These are phyloP conservation scores for Fragum sueziense DNA, from an alignment of 2,888 invertebrate genomes.

Conservation along the genomic window DNA sequence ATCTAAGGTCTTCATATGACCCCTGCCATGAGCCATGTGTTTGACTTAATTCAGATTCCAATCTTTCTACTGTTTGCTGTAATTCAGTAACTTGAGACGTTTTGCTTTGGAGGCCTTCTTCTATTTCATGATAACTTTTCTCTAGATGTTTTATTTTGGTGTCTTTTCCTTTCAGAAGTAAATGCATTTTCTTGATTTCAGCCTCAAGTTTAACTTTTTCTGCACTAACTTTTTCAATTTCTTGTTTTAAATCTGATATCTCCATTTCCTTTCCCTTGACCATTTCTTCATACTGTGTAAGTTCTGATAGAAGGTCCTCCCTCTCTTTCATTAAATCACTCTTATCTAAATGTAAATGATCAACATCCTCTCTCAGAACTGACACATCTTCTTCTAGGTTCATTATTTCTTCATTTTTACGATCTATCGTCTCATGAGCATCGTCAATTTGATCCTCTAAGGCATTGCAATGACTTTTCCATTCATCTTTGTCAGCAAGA, in stretches of 20 bases:
- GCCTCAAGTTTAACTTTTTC: slow-evolving; percentile 51
- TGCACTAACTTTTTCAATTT: slow-evolving; percentile 41
- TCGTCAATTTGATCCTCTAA: slow-evolving; percentile 56
- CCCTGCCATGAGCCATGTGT: neutral
- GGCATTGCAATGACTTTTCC: slow-evolving; percentile 50
- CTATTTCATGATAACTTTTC: slow-evolving; percentile 42
- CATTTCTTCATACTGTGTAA: slow-evolving; percentile 46
- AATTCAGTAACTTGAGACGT: slow-evolving; percentile 25
- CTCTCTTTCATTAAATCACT: slow-evolving; percentile 45
- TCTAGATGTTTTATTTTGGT: slow-evolving; percentile 64
- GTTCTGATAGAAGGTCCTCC: slow-evolving; percentile 48
- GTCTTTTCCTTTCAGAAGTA: slow-evolving; percentile 65
- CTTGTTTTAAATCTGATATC: slow-evolving; percentile 47
- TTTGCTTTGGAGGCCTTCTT: slow-evolving; percentile 43
- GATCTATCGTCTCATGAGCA: slow-evolving; percentile 55
- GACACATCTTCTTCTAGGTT: slow-evolving; percentile 54
- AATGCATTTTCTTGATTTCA: slow-evolving; percentile 59
- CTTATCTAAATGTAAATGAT: slow-evolving; percentile 19
- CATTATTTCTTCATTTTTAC: slow-evolving; percentile 55
- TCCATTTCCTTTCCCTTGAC: slow-evolving; percentile 47
- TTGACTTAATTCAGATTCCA: slow-evolving; percentile 13
- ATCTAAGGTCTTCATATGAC: neutral
- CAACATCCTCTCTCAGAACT: slow-evolving; percentile 49
- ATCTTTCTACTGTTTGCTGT: slow-evolving; percentile 20
- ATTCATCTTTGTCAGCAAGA: slow-evolving; percentile 54